Conservation (phyloP, 2,113 vertebrate genomes). For the Ibidorhyncha struthersii region DNA sequence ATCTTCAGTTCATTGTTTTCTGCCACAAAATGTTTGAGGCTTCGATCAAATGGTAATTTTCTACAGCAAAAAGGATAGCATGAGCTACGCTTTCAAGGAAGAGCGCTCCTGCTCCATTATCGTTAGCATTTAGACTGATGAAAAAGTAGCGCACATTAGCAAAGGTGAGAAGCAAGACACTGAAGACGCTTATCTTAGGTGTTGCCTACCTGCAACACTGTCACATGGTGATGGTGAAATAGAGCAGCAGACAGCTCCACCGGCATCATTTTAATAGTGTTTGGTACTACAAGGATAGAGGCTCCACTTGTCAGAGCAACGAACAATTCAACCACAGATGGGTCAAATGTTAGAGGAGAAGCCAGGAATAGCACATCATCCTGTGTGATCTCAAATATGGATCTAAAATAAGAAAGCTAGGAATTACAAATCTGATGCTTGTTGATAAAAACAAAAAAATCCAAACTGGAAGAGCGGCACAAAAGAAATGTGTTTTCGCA, state of each 20-base stretch:
- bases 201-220: slow-evolving; percentile 86
- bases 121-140: neutral
- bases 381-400: slow-evolving; percentile 82
- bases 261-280: slow-evolving; percentile 84
- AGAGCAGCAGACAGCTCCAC: slow-evolving; percentile 78
- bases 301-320: slow-evolving; percentile 88
- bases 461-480: neutral
- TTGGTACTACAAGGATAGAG: slow-evolving; percentile 87
- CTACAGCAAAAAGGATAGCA: neutral
- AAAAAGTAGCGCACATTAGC: neutral
- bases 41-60: neutral
- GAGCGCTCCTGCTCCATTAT: neutral
- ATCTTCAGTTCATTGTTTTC: neutral
- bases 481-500: neutral
- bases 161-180: neutral
- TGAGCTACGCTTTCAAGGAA: neutral
- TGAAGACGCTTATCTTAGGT: neutral
- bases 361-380: slow-evolving; percentile 90
- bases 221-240: slow-evolving; percentile 83
- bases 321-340: slow-evolving; percentile 93
- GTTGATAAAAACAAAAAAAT: neutral
- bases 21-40: neutral
- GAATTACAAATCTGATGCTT: neutral
- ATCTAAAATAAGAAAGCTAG: slow-evolving; percentile 72
- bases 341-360: slow-evolving; percentile 95